Conservation (phyloP, 2,888 invertebrate species). For the Cartodere bifasciata region DNA sequence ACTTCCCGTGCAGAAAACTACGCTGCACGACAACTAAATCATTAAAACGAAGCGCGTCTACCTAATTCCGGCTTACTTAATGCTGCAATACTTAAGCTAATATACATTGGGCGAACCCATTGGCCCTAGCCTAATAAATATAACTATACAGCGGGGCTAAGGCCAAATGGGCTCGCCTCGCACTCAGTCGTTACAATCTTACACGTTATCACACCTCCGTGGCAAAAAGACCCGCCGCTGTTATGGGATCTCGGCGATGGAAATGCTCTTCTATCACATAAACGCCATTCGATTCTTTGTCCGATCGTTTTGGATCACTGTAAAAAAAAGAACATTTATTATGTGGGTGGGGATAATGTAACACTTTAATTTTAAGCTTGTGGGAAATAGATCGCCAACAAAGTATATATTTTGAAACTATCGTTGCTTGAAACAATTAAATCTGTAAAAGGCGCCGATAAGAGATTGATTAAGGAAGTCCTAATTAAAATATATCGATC, state of each 20-base stretch:
- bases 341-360: no score
- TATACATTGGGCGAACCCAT: no score
- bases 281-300: constrained; percentile 45
- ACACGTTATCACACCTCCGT: constrained; percentile 61
- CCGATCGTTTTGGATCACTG: constrained; percentile 62
- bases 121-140: constrained; percentile 28
- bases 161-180: constrained; percentile 18
- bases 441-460: no score
- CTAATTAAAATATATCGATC: no score
- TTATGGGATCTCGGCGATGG: constrained; percentile 45
- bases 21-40: constrained; percentile 20
- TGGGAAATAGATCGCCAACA: no score
- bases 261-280: constrained; percentile 69
- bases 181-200: constrained; percentile 18
- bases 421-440: no score
- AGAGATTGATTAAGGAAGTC: no score
- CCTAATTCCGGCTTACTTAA: no score
- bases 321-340: constrained; percentile 35
- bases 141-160: constrained; percentile 28
- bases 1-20: constrained; percentile 21
- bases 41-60: no score
- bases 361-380: no score
- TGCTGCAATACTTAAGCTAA: no score
- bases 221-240: constrained; percentile 48
- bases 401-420: no score